These are phyloP conservation scores for Picathartes gymnocephalus DNA, from an alignment of 2,113 vertebrate species.

Conservation along the genomic window DNA sequence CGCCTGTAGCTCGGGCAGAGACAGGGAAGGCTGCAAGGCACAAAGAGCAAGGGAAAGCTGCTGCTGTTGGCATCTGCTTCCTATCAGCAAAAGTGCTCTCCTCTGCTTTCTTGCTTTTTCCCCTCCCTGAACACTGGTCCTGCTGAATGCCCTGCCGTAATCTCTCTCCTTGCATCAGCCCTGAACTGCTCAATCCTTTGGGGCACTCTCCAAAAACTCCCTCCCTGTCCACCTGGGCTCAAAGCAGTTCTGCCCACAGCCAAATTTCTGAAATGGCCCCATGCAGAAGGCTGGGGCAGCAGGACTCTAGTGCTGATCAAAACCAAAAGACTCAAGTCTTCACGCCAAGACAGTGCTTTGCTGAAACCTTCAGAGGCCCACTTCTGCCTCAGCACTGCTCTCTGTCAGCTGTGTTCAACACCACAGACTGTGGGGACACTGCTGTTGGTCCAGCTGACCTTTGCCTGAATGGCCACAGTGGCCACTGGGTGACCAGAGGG, in stretches of 20 bases:
- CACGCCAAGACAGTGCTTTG: not conserved
- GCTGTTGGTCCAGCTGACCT: not conserved
- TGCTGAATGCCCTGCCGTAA: too few relatives aligned
- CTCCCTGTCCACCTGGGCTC: not conserved
- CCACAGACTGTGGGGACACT: not conserved
- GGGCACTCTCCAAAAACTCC: not conserved
- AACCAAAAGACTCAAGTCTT: not conserved
- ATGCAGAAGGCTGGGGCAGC: not conserved
- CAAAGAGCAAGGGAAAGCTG: not conserved
- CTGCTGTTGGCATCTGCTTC: not conserved
- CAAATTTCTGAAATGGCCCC: not conserved
- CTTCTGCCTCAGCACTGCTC: not conserved
- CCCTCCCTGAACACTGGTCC: not conserved
- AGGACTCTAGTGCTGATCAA: not conserved
- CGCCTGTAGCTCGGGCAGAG: fast-evolving
- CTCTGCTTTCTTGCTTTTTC: not conserved
- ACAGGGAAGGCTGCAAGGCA: not conserved
- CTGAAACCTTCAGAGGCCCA: not conserved
- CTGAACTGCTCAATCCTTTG: not conserved
- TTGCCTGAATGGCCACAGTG: not conserved
- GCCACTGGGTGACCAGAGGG: not conserved
- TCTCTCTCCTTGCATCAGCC: not conserved
- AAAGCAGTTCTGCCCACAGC: not conserved
- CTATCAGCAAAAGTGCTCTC: not conserved
- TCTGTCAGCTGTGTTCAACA: not conserved